phyloP scores from a whole-genome alignment of 2,888 invertebrate genomes.

The Tachina fera region DNA sequence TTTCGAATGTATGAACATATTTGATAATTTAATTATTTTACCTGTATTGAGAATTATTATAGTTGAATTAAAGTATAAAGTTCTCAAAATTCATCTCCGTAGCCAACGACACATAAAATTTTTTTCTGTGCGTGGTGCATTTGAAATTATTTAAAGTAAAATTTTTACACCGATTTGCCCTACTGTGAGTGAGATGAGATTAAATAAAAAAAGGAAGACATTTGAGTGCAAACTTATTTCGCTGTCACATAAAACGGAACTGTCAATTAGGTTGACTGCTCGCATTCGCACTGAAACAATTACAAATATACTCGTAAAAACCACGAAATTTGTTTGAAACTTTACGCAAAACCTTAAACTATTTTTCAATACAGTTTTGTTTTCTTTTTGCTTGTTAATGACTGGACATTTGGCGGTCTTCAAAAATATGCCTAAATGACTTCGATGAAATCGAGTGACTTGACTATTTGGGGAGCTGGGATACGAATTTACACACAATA shows the following conservation, averaged over 20 bases:
- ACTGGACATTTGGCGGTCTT: constrained; percentile 51
- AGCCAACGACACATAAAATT: too few species aligned
- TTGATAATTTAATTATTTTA: too few species aligned
- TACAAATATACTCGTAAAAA: constrained; percentile 39
- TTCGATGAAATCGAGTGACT: constrained; percentile 32
- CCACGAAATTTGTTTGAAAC: constrained; percentile 57
- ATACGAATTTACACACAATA: constrained; percentile 3
- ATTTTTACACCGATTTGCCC: neutral
- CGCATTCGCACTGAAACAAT: constrained; percentile 8
- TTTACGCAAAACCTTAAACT: constrained; percentile 45
- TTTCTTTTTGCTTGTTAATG: constrained; percentile 26
- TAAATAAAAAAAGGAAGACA: constrained; percentile 44
- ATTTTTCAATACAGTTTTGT: neutral
- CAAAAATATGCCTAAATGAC: constrained; percentile 37
- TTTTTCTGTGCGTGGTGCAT: too few species aligned
- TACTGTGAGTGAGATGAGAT: constrained; percentile 28
- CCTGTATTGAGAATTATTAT: too few species aligned
- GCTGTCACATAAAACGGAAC: constrained; percentile 58
- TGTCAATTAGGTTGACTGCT: constrained; percentile 62
- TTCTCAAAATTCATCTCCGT: too few species aligned
- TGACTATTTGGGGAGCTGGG: constrained; percentile 27
- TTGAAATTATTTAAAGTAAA: neutral
- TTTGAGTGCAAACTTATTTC: constrained; percentile 45
- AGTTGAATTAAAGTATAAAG: too few species aligned
- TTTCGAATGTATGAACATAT: too few species aligned